These are phyloP conservation scores for Sylvicola cinctus DNA, from an alignment of 2,888 invertebrate species.

Conservation along the genomic window DNA sequence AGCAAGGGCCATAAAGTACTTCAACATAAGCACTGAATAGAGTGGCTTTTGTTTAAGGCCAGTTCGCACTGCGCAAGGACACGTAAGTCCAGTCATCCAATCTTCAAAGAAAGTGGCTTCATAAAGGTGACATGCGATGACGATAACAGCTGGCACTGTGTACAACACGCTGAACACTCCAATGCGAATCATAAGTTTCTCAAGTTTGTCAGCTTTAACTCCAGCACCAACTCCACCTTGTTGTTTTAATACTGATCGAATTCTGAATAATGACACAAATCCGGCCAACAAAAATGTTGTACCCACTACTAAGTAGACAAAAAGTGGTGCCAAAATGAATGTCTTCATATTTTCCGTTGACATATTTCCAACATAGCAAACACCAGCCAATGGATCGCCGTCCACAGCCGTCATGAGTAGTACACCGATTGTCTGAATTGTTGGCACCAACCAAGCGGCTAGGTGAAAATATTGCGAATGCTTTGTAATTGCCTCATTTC, in stretches of 20 bases:
- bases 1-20: conserved; percentile 87
- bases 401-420: conserved; percentile 80
- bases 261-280: conserved; percentile 80
- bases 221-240: conserved; percentile 65
- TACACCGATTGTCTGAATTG: conserved; percentile 75
- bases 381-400: conserved; percentile 88
- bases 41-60: conserved; percentile 34
- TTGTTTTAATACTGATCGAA: conserved; percentile 77
- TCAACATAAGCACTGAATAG: conserved; percentile 73
- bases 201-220: conserved; percentile 75
- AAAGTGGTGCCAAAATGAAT: conserved; percentile 71
- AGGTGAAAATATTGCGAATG: conserved; percentile 91
- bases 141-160: conserved; percentile 78
- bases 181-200: conserved; percentile 89
- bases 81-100: conserved; percentile 66
- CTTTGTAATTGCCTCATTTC: conserved; percentile 80
- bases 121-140: conserved; percentile 74
- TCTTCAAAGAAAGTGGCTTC: conserved; percentile 62
- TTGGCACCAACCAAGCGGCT: conserved; percentile 89
- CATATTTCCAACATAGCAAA: conserved; percentile 91
- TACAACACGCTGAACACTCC: conserved; percentile 88
- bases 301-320: conserved; percentile 75
- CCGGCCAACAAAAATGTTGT: conserved; percentile 80
- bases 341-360: conserved; percentile 64
- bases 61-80: conserved; percentile 34